Evolutionary conservation across 2,113 vertebrate genomes (phyloP), one percentile per base, ranked within the genome.

Genomic region (Suncus etruscus): DNA sequence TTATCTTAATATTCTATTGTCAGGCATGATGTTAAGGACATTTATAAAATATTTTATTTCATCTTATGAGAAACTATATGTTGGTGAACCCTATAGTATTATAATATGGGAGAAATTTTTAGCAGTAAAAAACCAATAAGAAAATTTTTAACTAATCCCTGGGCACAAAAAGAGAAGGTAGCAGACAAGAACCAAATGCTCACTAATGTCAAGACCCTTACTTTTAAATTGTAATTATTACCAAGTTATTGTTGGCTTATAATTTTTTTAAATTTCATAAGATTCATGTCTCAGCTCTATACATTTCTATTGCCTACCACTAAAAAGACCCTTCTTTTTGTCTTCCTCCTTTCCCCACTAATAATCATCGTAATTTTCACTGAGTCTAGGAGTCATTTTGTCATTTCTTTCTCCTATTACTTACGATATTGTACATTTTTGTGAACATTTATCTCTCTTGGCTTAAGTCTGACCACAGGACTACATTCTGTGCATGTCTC

Each of bases 21-120:
- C 63, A 54, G 24, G 73, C 32, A 69, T 47, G 78, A 18, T 50
- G 47, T 82, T 74, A 89, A 92, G 76, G 54, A 65, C 39, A 48
- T 81, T 86, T 92, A 76, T 78, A 50, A 25, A 79, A 79, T 94
- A 81, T 79, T 84, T 83, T 15, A 68, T 91, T 83, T 74, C 80
- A 18, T 73, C 77, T 83, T 89, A 54, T 79, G 74, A 90, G 58
- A 22, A 31, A 82, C 29, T 32, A 50, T 61, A 83, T 72, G 51
- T 70, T 61, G 16, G 16, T 83, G 78, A 89, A 86, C 45, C 20
- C 14, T 29, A 0, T 81, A 86, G 65, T 50, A 83, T 50, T 81
- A 74, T 45, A 75, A 63, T 69, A 63, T 39, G 75, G 32, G 12
- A 92, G 66, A 92, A 39, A n/a, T 76, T 80, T 86, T 88, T 89